These are phyloP conservation scores for Dendropsophus ebraccatus DNA, from an alignment of 2,113 vertebrate genomes.

Conservation along the genomic window DNA sequence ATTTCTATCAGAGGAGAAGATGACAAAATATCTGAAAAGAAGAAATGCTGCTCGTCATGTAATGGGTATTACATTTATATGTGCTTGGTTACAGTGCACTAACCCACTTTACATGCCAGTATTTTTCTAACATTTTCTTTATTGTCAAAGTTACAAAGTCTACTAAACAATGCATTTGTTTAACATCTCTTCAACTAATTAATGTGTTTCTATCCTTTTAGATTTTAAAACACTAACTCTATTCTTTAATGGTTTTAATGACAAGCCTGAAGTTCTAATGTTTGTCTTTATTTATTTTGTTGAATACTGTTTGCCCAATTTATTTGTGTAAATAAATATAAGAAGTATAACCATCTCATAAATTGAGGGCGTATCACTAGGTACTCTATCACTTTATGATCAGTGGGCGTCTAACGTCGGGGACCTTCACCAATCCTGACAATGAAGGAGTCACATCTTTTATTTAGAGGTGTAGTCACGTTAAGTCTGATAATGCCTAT, in stretches of 20 bases:
- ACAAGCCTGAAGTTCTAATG: background rate
- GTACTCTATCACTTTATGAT: too few relatives aligned
- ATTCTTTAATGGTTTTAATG: too few relatives aligned
- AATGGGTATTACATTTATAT: slow-evolving; percentile 26
- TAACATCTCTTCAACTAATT: background rate
- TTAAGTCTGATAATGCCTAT: too few relatives aligned
- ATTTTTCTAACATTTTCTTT: slow-evolving; percentile 1
- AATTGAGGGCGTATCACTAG: too few relatives aligned
- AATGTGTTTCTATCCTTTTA: background rate
- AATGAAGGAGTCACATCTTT: too few relatives aligned
- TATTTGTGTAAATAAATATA: too few relatives aligned
- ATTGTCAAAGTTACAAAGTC: background rate
- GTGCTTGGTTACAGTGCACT: background rate
- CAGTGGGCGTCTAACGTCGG: too few relatives aligned
- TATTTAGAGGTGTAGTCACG: too few relatives aligned
- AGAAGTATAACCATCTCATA: too few relatives aligned
- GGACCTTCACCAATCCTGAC: too few relatives aligned
- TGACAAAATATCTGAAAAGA: slow-evolving; percentile 41
- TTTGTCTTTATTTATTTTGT: too few relatives aligned
- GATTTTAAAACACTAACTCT: background rate
- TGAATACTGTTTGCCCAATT: too few relatives aligned
- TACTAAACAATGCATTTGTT: background rate
- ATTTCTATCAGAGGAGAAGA: slow-evolving; percentile 55
- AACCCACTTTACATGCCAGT: background rate
- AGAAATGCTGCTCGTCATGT: slow-evolving; percentile 47